A percentile compares a stretch with the other conserved stretches of the same genome.
phyloP scores from a whole-genome alignment of 2,797 vertebrate genomes.

The Helicolenus hilgendorfi region DNA sequence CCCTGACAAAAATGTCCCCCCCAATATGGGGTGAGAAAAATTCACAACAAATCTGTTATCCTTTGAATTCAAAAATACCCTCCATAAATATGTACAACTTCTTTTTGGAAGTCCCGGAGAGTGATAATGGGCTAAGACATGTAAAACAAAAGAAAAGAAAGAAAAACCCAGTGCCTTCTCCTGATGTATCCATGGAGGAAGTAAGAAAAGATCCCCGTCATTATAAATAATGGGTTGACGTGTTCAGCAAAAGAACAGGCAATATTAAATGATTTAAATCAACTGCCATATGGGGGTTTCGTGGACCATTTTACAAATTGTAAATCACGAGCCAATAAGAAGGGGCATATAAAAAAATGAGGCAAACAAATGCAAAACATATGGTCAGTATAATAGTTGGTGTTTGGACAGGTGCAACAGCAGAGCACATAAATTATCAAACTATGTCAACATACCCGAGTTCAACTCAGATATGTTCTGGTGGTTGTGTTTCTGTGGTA shows the following conservation, averaged over 20 bases:
- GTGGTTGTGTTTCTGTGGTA: constrained; percentile 26
- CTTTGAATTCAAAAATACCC: constrained; percentile 82
- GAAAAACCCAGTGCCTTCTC: constrained; percentile 84
- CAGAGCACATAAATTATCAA: constrained; percentile 61
- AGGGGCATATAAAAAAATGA: constrained; percentile 10
- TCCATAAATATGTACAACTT: constrained; percentile 90
- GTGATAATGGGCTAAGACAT: constrained; percentile 54
- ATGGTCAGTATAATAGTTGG: constrained; percentile 27
- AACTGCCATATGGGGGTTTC: constrained; percentile 39
- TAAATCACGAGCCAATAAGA: constrained; percentile 45
- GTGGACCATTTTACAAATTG: constrained; percentile 26
- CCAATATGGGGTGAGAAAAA: constrained; percentile 92
- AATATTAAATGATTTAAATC: constrained; percentile 34
- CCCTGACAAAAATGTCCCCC: constrained; percentile 75
- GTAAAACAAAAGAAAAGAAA: constrained; percentile 22
- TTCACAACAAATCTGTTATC: constrained; percentile 84
- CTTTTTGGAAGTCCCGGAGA: constrained; percentile 78
- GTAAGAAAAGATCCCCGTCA: constrained; percentile 53
- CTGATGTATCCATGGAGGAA: constrained; percentile 62
- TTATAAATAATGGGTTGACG: constrained; percentile 80
- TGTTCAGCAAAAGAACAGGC: constrained; percentile 27
- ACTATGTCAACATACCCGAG: constrained; percentile 36
- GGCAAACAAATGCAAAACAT: constrained; percentile 47
- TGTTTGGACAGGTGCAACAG: constrained; percentile 70
- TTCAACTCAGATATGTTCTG: constrained; percentile 30